Conservation (phyloP, 2,888 invertebrate genomes). For the Listrodromus nycthemerus region DNA sequence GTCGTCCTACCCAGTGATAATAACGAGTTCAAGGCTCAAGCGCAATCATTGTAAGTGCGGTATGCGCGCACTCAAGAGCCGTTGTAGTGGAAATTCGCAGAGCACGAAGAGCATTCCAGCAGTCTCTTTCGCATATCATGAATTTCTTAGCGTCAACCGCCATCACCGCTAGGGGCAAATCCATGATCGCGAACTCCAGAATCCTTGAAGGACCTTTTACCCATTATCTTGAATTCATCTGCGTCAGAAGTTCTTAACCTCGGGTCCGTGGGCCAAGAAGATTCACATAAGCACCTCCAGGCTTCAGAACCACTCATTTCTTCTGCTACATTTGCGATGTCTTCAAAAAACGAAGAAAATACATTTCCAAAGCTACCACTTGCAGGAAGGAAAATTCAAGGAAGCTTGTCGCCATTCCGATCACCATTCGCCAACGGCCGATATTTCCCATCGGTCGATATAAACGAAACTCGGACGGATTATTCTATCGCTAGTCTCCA, state of each 20-base stretch:
- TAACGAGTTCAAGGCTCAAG: conserved; percentile 71
- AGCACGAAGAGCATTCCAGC: conserved; percentile 22
- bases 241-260: conserved; percentile 33
- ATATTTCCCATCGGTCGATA: neutral
- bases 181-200: conserved; percentile 33
- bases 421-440: conserved; percentile 11
- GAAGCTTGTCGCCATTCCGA: neutral
- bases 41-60: conserved; percentile 71
- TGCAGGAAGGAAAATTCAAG: neutral
- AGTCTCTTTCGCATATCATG: conserved; percentile 47
- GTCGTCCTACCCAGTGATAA: conserved; percentile 52
- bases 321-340: neutral
- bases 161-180: neutral
- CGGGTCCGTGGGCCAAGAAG: neutral
- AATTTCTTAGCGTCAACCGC: conserved; percentile 37
- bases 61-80: conserved; percentile 34
- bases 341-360: neutral
- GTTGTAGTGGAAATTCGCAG: conserved; percentile 44
- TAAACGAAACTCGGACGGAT: neutral
- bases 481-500: neutral
- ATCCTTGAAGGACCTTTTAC: conserved; percentile 40
- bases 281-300: neutral
- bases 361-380: neutral
- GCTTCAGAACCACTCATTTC: too few species aligned
- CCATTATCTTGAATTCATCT: conserved; percentile 45